These are phyloP conservation scores for Suncus etruscus DNA, from an alignment of 2,113 vertebrate species.

Conservation along the genomic window DNA sequence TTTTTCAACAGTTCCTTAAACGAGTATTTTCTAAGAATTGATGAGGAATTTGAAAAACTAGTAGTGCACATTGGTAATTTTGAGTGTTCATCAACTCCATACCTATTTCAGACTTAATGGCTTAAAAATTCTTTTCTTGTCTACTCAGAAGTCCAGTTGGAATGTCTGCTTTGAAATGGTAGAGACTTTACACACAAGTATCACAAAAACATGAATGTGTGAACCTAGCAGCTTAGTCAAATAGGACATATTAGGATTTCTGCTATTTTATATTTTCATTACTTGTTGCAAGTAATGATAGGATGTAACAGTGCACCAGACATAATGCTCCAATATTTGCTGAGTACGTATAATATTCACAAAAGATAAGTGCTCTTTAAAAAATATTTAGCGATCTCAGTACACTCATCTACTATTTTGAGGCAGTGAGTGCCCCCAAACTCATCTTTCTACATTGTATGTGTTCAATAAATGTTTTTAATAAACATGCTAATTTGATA, in stretches of 20 bases:
- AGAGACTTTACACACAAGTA: neutral
- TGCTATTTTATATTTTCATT: slow-evolving; percentile 9
- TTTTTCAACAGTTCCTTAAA: neutral
- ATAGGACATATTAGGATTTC: neutral
- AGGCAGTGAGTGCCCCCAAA: neutral
- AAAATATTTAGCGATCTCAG: neutral
- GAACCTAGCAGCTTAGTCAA: neutral
- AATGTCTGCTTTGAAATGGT: slow-evolving; percentile 28
- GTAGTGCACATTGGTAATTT: slow-evolving; percentile 11
- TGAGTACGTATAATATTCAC: neutral
- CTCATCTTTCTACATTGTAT: neutral
- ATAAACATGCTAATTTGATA: slow-evolving; percentile 1
- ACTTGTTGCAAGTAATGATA: neutral
- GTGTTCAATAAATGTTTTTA: neutral
- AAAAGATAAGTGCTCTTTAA: neutral
- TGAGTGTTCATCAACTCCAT: neutral
- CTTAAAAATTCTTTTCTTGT: slow-evolving; percentile 50
- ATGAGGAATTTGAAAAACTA: neutral
- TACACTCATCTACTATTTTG: neutral
- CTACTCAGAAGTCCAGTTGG: slow-evolving; percentile 31
- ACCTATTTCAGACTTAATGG: slow-evolving; percentile 43
- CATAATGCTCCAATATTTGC: neutral
- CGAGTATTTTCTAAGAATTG: neutral
- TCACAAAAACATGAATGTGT: neutral
- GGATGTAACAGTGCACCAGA: neutral